A percentile compares a stretch with the other conserved stretches of the same genome.
These are phyloP conservation scores for Notiomystis cincta DNA, from an alignment of 2,113 vertebrate species.

Conservation along the genomic window DNA sequence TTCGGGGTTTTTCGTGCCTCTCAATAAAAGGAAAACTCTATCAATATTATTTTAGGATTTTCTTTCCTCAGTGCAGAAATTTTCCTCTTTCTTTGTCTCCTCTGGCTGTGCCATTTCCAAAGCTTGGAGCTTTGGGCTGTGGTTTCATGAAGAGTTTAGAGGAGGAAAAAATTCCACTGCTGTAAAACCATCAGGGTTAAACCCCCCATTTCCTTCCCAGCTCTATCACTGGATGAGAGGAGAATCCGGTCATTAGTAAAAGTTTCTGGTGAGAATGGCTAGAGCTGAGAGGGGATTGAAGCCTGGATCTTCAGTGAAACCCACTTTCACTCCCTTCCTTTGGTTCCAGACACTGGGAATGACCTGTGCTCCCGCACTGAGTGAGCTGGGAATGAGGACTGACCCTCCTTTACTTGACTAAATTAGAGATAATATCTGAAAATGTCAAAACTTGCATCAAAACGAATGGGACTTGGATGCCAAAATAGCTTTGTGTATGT, in stretches of 20 bases:
- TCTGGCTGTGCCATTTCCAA: neutral
- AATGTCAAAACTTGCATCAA: neutral
- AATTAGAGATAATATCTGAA: neutral
- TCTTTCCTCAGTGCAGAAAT: neutral
- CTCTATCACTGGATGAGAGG: neutral
- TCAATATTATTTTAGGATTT: neutral
- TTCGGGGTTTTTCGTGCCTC: neutral
- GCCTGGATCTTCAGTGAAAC: neutral
- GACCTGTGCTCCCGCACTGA: neutral
- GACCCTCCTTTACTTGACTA: neutral
- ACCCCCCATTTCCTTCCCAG: neutral
- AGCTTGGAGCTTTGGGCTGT: neutral
- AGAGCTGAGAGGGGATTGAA: neutral
- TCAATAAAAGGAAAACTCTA: neutral
- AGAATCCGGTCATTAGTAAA: neutral
- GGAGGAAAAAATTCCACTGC: neutral
- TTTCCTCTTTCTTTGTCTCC: neutral
- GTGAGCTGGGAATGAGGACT: neutral
- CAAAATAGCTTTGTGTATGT: neutral
- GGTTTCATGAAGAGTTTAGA: neutral
- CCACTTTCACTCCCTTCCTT: neutral
- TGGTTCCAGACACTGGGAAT: neutral
- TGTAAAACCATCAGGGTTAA: neutral
- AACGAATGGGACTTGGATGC: constrained; percentile 18
- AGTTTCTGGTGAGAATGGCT: neutral